Evolutionary conservation across 2,888 invertebrate genomes (phyloP), one percentile per base, ranked within the genome.

Genomic region (Muschampia plurimacula): DNA sequence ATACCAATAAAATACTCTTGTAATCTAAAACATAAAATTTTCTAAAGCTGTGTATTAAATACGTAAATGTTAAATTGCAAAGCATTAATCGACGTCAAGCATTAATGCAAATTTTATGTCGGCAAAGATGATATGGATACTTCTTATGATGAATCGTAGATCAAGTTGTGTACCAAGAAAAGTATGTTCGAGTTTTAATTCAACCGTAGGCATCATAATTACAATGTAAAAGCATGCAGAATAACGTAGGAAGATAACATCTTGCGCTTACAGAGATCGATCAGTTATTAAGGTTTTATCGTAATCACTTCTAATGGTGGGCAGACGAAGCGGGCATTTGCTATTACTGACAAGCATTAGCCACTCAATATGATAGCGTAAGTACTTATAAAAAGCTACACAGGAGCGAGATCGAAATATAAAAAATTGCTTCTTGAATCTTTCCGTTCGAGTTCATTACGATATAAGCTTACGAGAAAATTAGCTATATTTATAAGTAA

Each of bases 251-350:
- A 39, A 13, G 60, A 63, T 69, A 69, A 39, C 55, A 69, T 69
- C 62, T 62, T 55, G 55, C 41, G 63, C 67, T 59, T 46, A 32
- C 55, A 49, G 39, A 44, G 64, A 69, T 64, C 69, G 64, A 69
- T 57, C 64, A 44, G 68, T 68, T 46, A 68, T 62, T 60, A 68
- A 68, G 68, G 69, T 36, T 69, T 69, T 62, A 57, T 70, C 44
- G 65, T 65, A 65, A 70, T 65, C 64, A 57, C 64, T 44, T 15
- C 39, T 63, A 69, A 69, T 69, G 49, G 69, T 49, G 36, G 39
- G 62, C 52, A 67, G 52, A 22, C 36, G 60, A n/a, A 68, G 60
- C 52, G 15, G 8, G 55, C 68, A 68, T 46, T 68, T 60, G 60
- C 59, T 46, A 39, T 67, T 67, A 67, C 55, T 55, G 39, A 68